Base-by-base conservation (phyloP, 2,113 vertebrate species). In the Noturus placidus region DNA sequence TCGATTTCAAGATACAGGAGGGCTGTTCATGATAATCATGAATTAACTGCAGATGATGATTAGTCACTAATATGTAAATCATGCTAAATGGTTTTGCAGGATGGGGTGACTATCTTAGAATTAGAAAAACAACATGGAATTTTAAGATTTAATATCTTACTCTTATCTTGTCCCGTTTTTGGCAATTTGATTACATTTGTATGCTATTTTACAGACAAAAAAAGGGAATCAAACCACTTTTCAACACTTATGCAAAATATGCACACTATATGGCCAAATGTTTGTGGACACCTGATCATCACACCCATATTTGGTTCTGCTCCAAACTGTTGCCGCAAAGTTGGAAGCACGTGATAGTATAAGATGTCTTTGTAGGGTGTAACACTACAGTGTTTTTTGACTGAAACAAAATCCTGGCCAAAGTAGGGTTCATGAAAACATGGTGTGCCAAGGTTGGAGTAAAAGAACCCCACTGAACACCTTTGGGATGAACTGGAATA, bases 51-150 rank as follows among this genome's bases (percentile, higher is more conserved):
- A 82, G 67, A 83, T 46, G 85, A 89, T 89, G 87, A 90, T 87
- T 78, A 83, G 87, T 89, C 69, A 78, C 56, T 83, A 79, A 69
- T n/a, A 79, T 87, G 61, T 76, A 84, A 90, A 87, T 80, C 79
- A 83, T 88, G 84, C 70, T 72, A 92, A 90, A 89, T 76, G 65
- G 50, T 50, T 90, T 81, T 83, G 83, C 82, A 35, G 72, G 61
- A 88, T 80, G 79, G 81, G 20, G 10, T 67, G n/a, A 30, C 63
- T n/a, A 25, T 61, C 14, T 61, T 61, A 25, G 54, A 56, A 19
- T 17, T 56, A 56, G 54, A 56, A 56, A 56, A 56, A 4, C 14
- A 61, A 22, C 6, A 61, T 7, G 20, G 22, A 61, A 25, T 61
- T 61, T 61, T 61, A 61, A 25, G 27, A 30, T 67, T n/a, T 67